Percentiles rank a stretch among this genome's conserved stretches.
Evolutionary conservation across 2,888 invertebrate species (phyloP).

Genomic region (Ornithoptera priamus): DNA sequence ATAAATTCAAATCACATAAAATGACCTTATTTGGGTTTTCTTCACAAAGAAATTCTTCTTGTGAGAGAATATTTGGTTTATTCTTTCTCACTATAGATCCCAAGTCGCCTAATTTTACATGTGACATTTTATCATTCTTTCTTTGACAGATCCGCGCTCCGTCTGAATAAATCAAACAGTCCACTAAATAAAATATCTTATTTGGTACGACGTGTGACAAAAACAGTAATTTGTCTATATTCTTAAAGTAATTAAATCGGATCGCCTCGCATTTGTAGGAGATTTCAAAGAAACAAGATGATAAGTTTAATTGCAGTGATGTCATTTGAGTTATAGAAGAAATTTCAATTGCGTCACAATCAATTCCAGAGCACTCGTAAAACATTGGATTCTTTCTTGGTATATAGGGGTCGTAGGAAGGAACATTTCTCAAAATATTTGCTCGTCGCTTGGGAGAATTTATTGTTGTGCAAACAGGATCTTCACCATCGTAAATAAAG

Average conservation of each 20-base stretch:
- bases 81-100: constrained; percentile 58
- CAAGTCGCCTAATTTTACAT: constrained; percentile 55
- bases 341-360: constrained; percentile 49
- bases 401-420: constrained; percentile 66
- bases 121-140: constrained; percentile 48
- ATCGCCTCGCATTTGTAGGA: constrained; percentile 51
- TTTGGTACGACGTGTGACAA: constrained; percentile 50
- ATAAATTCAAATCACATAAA: constrained; percentile 59
- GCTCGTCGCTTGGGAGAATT: constrained; percentile 42
- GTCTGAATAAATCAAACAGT: constrained; percentile 64
- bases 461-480: constrained; percentile 48
- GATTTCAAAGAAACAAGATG: constrained; percentile 48
- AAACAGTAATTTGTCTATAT: constrained; percentile 63
- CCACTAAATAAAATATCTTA: constrained; percentile 61
- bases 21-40: constrained; percentile 47
- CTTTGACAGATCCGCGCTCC: constrained; percentile 63
- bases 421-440: constrained; percentile 39
- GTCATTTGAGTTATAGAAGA: constrained; percentile 58
- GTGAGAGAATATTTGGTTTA: constrained; percentile 55
- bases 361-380: constrained; percentile 53
- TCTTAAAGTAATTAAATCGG: constrained; percentile 60
- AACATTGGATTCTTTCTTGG: constrained; percentile 51
- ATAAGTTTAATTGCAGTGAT: constrained; percentile 44
- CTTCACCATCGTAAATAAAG: constrained; percentile 50
- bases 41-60: constrained; percentile 69